phyloP scores from a whole-genome alignment of 2,797 vertebrate genomes.

The Crenichthys baileyi region DNA sequence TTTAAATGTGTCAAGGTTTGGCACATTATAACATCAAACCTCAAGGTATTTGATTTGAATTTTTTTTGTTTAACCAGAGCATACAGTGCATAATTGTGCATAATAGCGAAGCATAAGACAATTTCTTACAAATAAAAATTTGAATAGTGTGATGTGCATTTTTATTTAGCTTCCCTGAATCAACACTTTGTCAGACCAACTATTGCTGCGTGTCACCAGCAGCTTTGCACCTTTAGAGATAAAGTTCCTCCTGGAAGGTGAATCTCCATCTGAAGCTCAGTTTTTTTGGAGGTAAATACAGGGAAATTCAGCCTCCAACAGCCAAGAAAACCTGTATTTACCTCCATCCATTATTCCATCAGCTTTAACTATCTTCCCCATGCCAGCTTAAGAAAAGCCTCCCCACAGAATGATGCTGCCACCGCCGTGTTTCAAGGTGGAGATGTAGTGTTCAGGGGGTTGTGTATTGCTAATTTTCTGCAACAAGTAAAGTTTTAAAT shows the following conservation, averaged over 20 bases:
- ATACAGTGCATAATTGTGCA: too few species aligned
- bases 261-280: background rate
- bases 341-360: background rate
- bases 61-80: background rate
- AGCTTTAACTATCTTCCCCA: too few species aligned
- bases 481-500: background rate
- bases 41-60: background rate
- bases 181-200: background rate
- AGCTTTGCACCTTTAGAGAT: background rate
- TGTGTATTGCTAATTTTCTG: background rate
- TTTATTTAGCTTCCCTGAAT: background rate
- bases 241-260: background rate
- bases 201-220: background rate
- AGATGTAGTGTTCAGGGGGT: background rate
- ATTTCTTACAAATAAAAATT: background rate
- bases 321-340: background rate
- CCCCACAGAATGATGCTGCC: background rate
- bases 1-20: too few species aligned
- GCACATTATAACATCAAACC: background rate
- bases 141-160: background rate
- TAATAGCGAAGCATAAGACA: background rate
- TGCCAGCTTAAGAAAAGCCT: too few species aligned
- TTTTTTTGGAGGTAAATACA: too few species aligned
- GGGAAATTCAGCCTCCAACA: background rate
- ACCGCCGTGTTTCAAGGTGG: background rate